These are phyloP conservation scores for Nothocercus nigrocapillus DNA, from an alignment of 2,113 vertebrate genomes.

Conservation along the genomic window DNA sequence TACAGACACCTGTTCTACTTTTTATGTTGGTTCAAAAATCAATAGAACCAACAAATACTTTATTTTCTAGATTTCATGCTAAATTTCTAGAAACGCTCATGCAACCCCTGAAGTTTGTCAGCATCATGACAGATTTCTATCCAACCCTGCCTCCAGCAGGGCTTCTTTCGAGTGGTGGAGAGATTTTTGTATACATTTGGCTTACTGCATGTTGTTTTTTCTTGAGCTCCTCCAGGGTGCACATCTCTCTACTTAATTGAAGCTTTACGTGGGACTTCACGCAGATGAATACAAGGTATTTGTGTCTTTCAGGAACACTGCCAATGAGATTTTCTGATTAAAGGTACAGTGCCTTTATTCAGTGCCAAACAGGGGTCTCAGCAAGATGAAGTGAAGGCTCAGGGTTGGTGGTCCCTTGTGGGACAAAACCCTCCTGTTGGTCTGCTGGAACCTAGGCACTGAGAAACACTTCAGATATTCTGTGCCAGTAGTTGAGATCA, in stretches of 20 bases:
- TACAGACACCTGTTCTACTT: background rate
- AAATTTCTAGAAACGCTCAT: background rate
- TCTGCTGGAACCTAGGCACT: background rate
- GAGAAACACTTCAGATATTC: background rate
- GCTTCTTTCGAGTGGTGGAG: background rate
- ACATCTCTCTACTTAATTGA: background rate
- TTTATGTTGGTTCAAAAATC: background rate
- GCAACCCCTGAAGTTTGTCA: background rate
- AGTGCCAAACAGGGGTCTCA: background rate
- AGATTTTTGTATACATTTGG: background rate
- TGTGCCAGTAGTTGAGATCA: background rate
- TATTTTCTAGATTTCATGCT: background rate
- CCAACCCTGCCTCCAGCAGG: background rate
- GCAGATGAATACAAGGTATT: background rate
- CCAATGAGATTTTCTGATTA: background rate
- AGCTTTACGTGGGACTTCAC: background rate
- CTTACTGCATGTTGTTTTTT: background rate
- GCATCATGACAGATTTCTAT: background rate
- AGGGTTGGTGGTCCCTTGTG: background rate
- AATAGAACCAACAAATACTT: background rate
- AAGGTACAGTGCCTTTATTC: background rate
- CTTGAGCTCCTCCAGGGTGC: background rate
- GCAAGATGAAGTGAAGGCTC: background rate
- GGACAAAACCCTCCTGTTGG: background rate
- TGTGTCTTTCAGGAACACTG: background rate